Conservation (phyloP, 2,113 vertebrate species). For the Myrmecobius fasciatus region DNA sequence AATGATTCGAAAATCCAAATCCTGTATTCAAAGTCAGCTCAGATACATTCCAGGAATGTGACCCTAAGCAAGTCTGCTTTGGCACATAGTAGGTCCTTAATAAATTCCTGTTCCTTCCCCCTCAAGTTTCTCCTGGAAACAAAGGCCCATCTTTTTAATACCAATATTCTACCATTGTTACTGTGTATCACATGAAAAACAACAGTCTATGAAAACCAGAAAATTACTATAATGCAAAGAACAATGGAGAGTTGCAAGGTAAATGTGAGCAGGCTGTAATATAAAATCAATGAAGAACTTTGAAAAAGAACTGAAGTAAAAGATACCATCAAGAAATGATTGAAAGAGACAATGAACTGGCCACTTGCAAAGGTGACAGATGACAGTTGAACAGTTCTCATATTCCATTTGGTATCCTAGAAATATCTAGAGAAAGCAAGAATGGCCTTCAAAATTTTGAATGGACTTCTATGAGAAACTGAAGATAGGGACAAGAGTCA, state of each 20-base stretch:
- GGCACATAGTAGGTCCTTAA: background rate
- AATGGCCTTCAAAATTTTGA: background rate
- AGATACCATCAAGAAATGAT: background rate
- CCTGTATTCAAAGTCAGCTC: background rate
- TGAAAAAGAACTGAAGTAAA: background rate
- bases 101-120: background rate
- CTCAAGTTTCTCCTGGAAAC: background rate
- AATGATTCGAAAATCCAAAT: background rate
- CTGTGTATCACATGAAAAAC: background rate
- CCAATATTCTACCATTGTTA: background rate
- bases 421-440: background rate
- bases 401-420: background rate
- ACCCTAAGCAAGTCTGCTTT: background rate
- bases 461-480: background rate
- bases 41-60: background rate
- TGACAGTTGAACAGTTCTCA: background rate
- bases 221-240: background rate
- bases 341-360: background rate
- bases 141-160: background rate
- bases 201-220: background rate
- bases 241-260: background rate
- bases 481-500: background rate
- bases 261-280: background rate
- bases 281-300: background rate
- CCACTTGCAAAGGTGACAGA: background rate